Percentiles rank a stretch among this genome's conserved stretches.
phyloP scores from a whole-genome alignment of 1,140 invertebrate genomes.

The Metaphire vulgaris region DNA sequence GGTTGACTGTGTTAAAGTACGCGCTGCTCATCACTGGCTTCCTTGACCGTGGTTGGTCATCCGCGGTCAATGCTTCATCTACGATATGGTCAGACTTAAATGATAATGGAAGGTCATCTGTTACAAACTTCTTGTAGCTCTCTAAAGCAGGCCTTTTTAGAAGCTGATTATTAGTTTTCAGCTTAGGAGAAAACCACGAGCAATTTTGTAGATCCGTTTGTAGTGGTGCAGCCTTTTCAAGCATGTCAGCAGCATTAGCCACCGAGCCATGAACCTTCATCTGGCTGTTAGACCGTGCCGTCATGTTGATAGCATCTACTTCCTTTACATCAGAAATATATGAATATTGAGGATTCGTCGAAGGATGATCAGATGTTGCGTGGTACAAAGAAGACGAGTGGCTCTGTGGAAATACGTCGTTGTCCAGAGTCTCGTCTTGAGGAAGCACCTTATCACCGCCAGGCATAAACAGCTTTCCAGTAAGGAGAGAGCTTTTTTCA shows the following conservation, averaged over 20 bases:
- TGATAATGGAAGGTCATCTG: too few species aligned
- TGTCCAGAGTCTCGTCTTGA: not conserved
- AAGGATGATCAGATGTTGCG: not conserved
- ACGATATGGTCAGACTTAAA: too few species aligned
- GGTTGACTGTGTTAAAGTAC: too few species aligned
- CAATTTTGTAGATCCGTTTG: too few species aligned
- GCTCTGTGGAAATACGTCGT: not conserved
- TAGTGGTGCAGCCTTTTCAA: too few species aligned
- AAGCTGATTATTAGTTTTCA: too few species aligned
- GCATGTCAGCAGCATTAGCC: not conserved
- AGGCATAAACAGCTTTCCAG: not conserved
- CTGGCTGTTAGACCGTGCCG: not conserved
- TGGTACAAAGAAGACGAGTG: not conserved
- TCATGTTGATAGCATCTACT: constrained; percentile 9
- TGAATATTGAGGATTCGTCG: not conserved
- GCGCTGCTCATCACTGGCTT: too few species aligned
- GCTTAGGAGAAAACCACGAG: too few species aligned
- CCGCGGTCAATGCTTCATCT: too few species aligned
- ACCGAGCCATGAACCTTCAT: constrained; percentile 2
- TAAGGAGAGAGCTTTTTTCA: not conserved
- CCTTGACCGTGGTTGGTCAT: too few species aligned
- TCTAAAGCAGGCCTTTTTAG: too few species aligned
- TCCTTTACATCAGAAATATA: constrained; percentile 1
- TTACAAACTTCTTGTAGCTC: too few species aligned
- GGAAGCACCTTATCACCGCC: not conserved